Percentiles rank a stretch among this genome's conserved stretches.
Conservation (phyloP, 2,113 vertebrate species). For the Leucosticte australis region DNA sequence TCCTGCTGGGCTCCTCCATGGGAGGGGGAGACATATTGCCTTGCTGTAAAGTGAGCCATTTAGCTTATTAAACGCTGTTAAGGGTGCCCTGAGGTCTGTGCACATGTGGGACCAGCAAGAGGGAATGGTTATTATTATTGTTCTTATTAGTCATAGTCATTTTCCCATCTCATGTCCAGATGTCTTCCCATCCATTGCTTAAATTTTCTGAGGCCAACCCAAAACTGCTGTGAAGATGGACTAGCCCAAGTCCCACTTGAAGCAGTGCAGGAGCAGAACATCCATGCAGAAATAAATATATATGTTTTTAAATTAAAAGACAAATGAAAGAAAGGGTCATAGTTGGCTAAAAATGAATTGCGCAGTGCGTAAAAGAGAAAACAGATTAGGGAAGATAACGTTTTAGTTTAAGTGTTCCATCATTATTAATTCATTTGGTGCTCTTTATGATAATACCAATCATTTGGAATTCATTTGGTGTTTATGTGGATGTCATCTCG, state of each 20-base stretch:
- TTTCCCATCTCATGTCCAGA: slow-evolving; percentile 36
- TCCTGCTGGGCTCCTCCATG: not conserved
- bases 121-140: slow-evolving; percentile 10
- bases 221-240: not conserved
- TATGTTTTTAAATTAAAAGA: not conserved
- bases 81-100: slow-evolving; percentile 39
- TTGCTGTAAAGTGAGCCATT: slow-evolving; percentile 2
- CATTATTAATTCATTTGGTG: slow-evolving; percentile 75
- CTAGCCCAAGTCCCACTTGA: not conserved
- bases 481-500: slow-evolving; percentile 68
- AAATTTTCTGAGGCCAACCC: not conserved
- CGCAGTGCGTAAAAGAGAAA: slow-evolving; percentile 23
- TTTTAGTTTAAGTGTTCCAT: slow-evolving; percentile 68
- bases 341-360: slow-evolving; percentile 54
- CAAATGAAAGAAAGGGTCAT: slow-evolving; percentile 20
- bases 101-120: slow-evolving; percentile 45
- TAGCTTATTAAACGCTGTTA: slow-evolving; percentile 10
- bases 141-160: slow-evolving; percentile 44
- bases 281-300: not conserved
- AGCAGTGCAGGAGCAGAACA: not conserved
- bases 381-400: slow-evolving; percentile 49
- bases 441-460: slow-evolving; percentile 72
- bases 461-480: slow-evolving; percentile 70
- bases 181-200: slow-evolving; percentile 8
- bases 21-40: not conserved